phyloP scores from a whole-genome alignment of 2,797 vertebrate species.

The Peromyscus attwateri region DNA sequence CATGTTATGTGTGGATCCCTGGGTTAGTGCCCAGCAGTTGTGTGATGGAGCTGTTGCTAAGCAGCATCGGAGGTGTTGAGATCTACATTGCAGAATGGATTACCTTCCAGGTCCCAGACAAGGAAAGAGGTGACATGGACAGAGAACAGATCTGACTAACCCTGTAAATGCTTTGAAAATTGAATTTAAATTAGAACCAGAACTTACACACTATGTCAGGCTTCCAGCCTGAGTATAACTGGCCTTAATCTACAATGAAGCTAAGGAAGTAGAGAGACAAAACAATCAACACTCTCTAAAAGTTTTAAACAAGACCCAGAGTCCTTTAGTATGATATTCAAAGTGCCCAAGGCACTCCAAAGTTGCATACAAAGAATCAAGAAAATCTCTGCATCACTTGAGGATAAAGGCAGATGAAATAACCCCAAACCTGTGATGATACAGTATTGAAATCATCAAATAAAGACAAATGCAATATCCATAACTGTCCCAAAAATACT shows the following conservation, averaged over 20 bases:
- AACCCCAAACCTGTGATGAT: not conserved
- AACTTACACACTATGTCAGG: not conserved
- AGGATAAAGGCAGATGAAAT: not conserved
- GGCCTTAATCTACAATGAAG: not conserved
- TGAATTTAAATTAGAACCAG: constrained; percentile 49
- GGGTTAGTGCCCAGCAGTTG: not conserved
- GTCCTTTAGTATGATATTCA: not conserved
- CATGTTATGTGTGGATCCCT: not conserved
- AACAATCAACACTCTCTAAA: constrained; percentile 1
- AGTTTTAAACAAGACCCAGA: constrained; percentile 3
- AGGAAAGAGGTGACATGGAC: not conserved
- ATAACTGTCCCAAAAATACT: constrained; percentile 11
- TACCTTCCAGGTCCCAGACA: not conserved
- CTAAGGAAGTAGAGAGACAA: not conserved
- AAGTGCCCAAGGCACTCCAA: not conserved
- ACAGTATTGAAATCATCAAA: not conserved
- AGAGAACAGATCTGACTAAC: not conserved
- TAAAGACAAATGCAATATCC: not conserved
- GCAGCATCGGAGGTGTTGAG: not conserved
- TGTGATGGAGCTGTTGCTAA: not conserved
- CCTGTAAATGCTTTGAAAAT: not conserved
- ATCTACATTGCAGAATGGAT: not conserved
- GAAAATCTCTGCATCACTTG: not conserved
- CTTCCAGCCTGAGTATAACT: not conserved
- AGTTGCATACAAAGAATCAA: not conserved